Conservation (phyloP, 1,140 invertebrate genomes). For the honey bee (Apis mellifera) region DNA sequence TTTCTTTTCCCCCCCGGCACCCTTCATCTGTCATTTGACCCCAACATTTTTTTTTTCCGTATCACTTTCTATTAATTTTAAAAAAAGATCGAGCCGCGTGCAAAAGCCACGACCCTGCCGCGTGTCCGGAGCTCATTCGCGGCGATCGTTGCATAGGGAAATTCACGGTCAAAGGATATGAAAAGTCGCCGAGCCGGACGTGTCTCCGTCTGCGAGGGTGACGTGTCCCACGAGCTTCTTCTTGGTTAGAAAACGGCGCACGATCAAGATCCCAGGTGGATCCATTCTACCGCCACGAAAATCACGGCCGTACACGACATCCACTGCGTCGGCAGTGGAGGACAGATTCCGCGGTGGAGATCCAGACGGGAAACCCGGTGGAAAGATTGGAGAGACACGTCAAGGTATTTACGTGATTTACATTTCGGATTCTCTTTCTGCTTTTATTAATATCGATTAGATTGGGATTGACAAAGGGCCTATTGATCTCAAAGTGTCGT, state of each 20-base stretch:
- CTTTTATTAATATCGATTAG: too few relatives aligned
- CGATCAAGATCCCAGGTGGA: not conserved
- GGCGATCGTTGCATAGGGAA: slow-evolving; percentile 11
- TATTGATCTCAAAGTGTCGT: too few relatives aligned
- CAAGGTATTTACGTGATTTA: slow-evolving; percentile 25
- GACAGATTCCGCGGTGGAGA: slow-evolving; percentile 38
- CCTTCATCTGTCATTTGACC: slow-evolving; percentile 70
- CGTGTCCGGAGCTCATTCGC: slow-evolving; percentile 6
- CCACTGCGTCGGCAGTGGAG: slow-evolving; percentile 55
- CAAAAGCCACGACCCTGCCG: slow-evolving; percentile 12
- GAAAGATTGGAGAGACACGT: slow-evolving; percentile 35
- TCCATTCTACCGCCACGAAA: slow-evolving; percentile 28
- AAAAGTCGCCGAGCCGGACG: slow-evolving; percentile 38
- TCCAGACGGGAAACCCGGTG: slow-evolving; percentile 42
- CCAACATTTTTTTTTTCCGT: slow-evolving; percentile 42
- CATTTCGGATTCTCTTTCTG: not conserved
- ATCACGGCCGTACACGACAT: slow-evolving; percentile 38
- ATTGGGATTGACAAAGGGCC: not conserved
- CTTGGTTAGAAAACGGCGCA: slow-evolving; percentile 43
- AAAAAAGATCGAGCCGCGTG: slow-evolving; percentile 31
- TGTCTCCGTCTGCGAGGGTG: slow-evolving; percentile 24
- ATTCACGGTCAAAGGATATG: slow-evolving; percentile 47
- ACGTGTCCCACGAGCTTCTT: slow-evolving; percentile 12
- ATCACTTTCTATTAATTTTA: slow-evolving; percentile 36
- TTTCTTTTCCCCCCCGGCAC: slow-evolving; percentile 51